phyloP scores from a whole-genome alignment of 2,113 vertebrate genomes.

The Egretta garzetta region DNA sequence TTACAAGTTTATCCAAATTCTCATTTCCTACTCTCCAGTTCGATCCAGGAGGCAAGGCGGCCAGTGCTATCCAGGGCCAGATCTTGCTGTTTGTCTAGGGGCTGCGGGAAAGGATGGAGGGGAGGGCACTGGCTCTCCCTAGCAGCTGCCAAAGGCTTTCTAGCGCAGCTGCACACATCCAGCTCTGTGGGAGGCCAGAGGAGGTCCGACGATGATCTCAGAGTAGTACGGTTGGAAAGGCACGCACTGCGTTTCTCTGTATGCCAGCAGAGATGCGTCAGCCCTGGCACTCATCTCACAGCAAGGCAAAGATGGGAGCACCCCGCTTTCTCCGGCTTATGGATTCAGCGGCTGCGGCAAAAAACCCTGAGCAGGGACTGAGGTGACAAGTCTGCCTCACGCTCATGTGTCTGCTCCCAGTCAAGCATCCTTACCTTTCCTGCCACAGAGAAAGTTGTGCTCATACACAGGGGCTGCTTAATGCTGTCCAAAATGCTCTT shows the following conservation, averaged over 20 bases:
- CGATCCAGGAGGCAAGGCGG: neutral
- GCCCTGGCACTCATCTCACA: neutral
- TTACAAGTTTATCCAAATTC: neutral
- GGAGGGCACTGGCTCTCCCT: neutral
- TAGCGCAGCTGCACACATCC: neutral
- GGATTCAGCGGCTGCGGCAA: neutral
- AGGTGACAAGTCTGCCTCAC: neutral
- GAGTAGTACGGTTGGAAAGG: neutral
- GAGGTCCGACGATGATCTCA: neutral
- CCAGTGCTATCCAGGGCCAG: neutral
- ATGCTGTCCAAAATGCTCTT: neutral
- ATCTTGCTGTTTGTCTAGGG: neutral
- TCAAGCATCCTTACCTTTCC: neutral
- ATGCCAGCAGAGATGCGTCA: neutral
- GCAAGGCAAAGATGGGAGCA: neutral
- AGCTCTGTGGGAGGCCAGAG: neutral
- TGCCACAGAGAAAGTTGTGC: rapidly evolving
- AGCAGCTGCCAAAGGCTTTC: neutral
- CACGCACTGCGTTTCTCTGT: rapidly evolving
- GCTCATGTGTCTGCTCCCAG: neutral
- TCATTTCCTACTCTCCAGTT: neutral
- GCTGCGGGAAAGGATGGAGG: neutral
- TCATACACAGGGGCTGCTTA: rapidly evolving
- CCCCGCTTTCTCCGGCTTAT: neutral
- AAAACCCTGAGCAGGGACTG: neutral